Conservation (phyloP, 2,888 invertebrate genomes). For the Smittia sp. region DNA sequence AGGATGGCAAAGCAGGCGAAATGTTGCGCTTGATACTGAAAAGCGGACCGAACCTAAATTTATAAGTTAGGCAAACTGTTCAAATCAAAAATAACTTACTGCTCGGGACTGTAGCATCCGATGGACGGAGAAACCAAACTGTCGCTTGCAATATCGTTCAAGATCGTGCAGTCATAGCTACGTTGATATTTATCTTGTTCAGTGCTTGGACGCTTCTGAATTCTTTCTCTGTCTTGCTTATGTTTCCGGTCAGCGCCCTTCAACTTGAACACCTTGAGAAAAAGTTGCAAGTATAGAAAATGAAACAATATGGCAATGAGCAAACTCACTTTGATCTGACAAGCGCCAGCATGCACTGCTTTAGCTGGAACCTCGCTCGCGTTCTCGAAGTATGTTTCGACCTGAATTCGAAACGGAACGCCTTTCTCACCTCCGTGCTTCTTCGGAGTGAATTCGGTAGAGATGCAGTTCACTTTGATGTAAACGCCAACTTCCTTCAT, state of each 20-base stretch:
- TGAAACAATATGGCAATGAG: neutral
- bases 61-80: neutral
- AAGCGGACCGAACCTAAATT: constrained; percentile 34
- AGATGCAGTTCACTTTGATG: constrained; percentile 94
- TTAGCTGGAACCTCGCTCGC: constrained; percentile 48
- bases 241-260: constrained; percentile 97
- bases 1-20: constrained; percentile 51
- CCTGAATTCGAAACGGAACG: constrained; percentile 92
- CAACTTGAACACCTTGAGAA: constrained; percentile 69
- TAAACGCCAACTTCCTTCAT: constrained; percentile 94
- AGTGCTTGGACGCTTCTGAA: constrained; percentile 75
- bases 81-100: constrained; percentile 47
- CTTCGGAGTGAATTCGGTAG: constrained; percentile 96
- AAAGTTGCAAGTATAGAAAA: neutral
- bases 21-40: constrained; percentile 49
- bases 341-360: constrained; percentile 89
- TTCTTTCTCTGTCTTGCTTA: constrained; percentile 94
- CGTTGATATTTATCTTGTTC: constrained; percentile 93
- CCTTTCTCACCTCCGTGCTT: constrained; percentile 98
- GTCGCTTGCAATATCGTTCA: constrained; percentile 72
- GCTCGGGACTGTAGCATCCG: constrained; percentile 52
- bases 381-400: constrained; percentile 70
- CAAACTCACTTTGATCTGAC: constrained; percentile 84
- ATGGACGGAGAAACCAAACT: constrained; percentile 47
- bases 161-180: constrained; percentile 91